Percentiles rank a stretch among this genome's conserved stretches.
Evolutionary conservation across 2,797 vertebrate species (phyloP).

Genomic region (Trichosurus vulpecula): DNA sequence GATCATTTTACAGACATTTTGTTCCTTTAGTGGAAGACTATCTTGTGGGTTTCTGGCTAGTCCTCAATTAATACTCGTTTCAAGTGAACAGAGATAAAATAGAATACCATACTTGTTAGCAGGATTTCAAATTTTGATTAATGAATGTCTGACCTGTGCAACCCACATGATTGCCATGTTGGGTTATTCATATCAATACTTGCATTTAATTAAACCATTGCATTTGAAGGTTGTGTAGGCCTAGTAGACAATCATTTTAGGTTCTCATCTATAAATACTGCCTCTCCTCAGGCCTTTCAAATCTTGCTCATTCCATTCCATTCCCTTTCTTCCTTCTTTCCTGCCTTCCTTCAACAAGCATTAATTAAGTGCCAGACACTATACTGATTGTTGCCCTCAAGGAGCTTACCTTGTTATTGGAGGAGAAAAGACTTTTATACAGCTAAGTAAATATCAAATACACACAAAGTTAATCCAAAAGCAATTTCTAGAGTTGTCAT

Average conservation of each 20-base stretch:
- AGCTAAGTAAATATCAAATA: not conserved
- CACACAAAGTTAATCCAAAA: not conserved
- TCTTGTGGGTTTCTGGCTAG: conserved; percentile 57
- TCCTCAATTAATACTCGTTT: conserved; percentile 46
- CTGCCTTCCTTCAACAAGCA: too few relatives aligned
- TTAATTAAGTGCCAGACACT: not conserved
- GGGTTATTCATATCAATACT: conserved; percentile 36
- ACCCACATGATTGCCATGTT: conserved; percentile 33
- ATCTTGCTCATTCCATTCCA: not conserved
- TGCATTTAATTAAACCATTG: conserved; percentile 55
- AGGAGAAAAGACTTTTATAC: not conserved
- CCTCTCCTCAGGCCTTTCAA: not conserved
- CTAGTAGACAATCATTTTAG: conserved; percentile 42
- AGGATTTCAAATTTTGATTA: conserved; percentile 57
- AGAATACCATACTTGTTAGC: conserved; percentile 45
- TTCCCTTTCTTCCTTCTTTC: too few relatives aligned
- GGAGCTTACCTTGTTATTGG: not conserved
- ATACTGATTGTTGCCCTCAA: not conserved
- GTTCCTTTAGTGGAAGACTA: conserved; percentile 29
- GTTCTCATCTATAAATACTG: conserved; percentile 38
- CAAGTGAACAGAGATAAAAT: conserved; percentile 33
- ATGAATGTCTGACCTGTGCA: conserved; percentile 52
- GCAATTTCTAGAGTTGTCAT: not conserved
- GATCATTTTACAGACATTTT: conserved; percentile 21
- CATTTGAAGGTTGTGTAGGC: conserved; percentile 9